Percentiles rank a stretch among this genome's conserved stretches.
These are phyloP conservation scores for Hyposoter dolosus DNA, from an alignment of 2,888 invertebrate species.

Conservation along the genomic window DNA sequence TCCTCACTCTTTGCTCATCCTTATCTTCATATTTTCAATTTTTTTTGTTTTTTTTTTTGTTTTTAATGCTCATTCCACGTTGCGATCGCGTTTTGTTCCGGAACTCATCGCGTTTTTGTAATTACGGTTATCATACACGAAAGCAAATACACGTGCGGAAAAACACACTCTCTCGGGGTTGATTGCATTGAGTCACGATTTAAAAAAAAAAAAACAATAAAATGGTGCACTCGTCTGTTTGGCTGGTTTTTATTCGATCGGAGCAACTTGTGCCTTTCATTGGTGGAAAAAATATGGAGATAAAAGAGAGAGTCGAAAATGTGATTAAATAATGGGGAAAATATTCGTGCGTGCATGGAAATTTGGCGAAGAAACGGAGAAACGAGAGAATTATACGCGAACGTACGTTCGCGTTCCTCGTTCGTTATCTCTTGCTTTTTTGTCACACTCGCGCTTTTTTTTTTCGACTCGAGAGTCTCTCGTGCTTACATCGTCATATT, in stretches of 20 bases:
- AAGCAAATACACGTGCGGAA: background rate
- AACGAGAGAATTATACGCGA: background rate
- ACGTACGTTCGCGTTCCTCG: background rate
- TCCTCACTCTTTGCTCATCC: background rate
- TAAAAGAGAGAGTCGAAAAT: background rate
- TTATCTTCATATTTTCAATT: background rate
- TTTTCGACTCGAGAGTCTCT: slow-evolving; percentile 10
- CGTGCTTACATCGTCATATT: slow-evolving; percentile 2
- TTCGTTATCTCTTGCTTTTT: background rate
- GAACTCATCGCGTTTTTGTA: slow-evolving; percentile 59
- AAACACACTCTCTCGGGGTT: background rate
- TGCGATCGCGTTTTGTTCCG: slow-evolving; percentile 61
- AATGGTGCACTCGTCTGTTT: background rate
- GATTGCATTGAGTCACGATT: slow-evolving; percentile 8
- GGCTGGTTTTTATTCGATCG: background rate
- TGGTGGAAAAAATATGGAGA: background rate
- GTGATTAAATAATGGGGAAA: background rate
- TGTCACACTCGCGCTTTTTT: background rate
- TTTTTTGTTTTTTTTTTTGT: slow-evolving; percentile 11
- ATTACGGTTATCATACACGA: slow-evolving; percentile 47
- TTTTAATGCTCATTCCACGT: background rate
- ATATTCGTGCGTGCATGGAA: too few species aligned
- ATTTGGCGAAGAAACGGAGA: background rate
- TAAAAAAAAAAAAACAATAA: slow-evolving; percentile 2
- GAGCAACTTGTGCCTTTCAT: background rate